Percentiles rank a stretch among this genome's conserved stretches.
Evolutionary conservation across 2,113 vertebrate species (phyloP).

Genomic region (Psettodes erumei): DNA sequence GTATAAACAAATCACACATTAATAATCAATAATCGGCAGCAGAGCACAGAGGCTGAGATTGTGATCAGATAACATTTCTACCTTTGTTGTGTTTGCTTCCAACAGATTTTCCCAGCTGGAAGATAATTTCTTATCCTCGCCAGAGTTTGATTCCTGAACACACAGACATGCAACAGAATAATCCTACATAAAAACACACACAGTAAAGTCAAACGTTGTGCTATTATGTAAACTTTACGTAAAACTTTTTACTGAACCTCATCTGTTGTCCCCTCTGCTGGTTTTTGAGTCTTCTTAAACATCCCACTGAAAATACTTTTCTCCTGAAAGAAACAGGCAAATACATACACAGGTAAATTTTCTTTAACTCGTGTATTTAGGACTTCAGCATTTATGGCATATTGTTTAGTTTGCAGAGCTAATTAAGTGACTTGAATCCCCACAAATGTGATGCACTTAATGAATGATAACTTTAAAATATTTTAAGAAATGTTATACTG

Average conservation of each 20-base stretch:
- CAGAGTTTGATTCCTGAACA: conserved; percentile 38
- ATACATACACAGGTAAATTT: too few species aligned
- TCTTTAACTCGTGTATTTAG: too few species aligned
- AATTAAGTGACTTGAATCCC: too few species aligned
- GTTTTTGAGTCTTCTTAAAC: conserved; percentile 66
- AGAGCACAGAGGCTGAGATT: neutral
- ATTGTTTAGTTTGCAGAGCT: too few species aligned
- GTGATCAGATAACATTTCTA: neutral
- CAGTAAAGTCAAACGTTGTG: neutral
- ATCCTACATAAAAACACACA: neutral
- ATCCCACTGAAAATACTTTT: conserved; percentile 66
- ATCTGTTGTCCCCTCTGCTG: conserved; percentile 43
- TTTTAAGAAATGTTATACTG: too few species aligned
- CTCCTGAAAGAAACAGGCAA: conserved; percentile 50
- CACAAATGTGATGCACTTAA: too few species aligned
- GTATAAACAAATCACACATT: neutral
- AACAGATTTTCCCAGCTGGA: conserved; percentile 56
- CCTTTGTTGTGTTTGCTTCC: conserved; percentile 49
- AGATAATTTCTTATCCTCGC: conserved; percentile 20
- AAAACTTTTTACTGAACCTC: conserved; percentile 30
- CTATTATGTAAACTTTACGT: neutral
- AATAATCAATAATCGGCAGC: neutral
- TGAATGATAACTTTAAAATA: too few species aligned
- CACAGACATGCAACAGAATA: neutral
- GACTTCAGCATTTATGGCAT: too few species aligned